These are phyloP conservation scores for Stomorhina lunata DNA, from an alignment of 2,888 invertebrate genomes.

Conservation along the genomic window DNA sequence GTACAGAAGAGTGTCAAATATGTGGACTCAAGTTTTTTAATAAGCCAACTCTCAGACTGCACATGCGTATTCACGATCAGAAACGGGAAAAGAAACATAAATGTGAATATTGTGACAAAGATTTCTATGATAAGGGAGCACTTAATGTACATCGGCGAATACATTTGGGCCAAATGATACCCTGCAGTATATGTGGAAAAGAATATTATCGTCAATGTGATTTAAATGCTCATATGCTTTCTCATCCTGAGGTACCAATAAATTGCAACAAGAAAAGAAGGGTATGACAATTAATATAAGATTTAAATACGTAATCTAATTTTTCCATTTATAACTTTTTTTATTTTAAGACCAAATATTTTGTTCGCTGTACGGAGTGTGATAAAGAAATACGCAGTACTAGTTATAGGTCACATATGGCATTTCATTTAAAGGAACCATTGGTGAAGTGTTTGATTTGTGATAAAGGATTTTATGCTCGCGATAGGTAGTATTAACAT, in stretches of 20 bases:
- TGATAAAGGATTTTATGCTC: slow-evolving; percentile 40
- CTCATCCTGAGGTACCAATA: slow-evolving; percentile 29
- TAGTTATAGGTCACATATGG: slow-evolving; percentile 46
- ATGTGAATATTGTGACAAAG: slow-evolving; percentile 58
- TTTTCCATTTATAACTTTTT: not conserved
- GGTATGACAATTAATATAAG: too few species aligned
- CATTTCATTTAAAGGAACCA: slow-evolving; percentile 52
- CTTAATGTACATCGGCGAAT: slow-evolving; percentile 56
- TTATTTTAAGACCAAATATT: slow-evolving; percentile 29
- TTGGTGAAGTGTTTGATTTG: slow-evolving; percentile 51
- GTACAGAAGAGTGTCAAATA: slow-evolving; percentile 27
- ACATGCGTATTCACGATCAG: slow-evolving; percentile 52
- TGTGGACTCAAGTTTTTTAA: slow-evolving; percentile 50
- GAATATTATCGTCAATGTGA: slow-evolving; percentile 52
- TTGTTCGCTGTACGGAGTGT: slow-evolving; percentile 52
- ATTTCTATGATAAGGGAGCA: slow-evolving; percentile 43
- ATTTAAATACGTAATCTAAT: not conserved
- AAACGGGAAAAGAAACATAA: slow-evolving; percentile 50
- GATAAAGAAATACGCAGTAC: slow-evolving; percentile 44
- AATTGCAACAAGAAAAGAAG: slow-evolving; percentile 23
- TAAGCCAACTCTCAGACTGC: slow-evolving; percentile 11
- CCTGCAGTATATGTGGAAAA: slow-evolving; percentile 50
- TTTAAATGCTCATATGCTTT: slow-evolving; percentile 46
- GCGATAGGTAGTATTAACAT: slow-evolving; percentile 28
- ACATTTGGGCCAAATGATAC: slow-evolving; percentile 57